A percentile compares a stretch with the other conserved stretches of the same genome.
These are phyloP conservation scores for Tympanuchus pallidicinctus DNA, from an alignment of 2,113 vertebrate species.

Conservation along the genomic window DNA sequence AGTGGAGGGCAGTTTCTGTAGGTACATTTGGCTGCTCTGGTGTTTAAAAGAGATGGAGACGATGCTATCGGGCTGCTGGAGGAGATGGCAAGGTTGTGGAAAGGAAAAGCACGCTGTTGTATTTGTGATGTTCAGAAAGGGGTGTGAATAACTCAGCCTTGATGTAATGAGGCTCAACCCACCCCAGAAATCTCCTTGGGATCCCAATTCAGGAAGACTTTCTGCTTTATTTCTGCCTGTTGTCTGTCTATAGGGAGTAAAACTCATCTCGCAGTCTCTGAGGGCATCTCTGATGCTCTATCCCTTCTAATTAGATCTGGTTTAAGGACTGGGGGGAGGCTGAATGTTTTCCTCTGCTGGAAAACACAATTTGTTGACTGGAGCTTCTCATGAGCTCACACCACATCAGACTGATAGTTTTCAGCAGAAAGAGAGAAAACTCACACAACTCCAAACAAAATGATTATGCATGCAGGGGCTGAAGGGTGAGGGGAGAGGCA, in stretches of 20 bases:
- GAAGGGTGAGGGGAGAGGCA: neutral
- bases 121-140: neutral
- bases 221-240: neutral
- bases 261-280: neutral
- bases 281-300: neutral
- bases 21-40: neutral
- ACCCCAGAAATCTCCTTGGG: neutral
- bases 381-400: neutral
- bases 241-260: neutral
- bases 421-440: neutral
- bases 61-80: neutral
- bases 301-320: neutral
- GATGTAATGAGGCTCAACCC: accelerated
- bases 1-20: neutral
- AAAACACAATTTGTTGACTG: neutral
- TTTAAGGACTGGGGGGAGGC: neutral
- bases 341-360: neutral
- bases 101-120: neutral
- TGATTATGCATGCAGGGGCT: neutral
- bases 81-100: neutral
- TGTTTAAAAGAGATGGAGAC: neutral
- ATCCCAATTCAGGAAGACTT: neutral
- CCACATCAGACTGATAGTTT: neutral
- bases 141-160: neutral
- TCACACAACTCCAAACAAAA: neutral